A percentile compares a stretch with the other conserved stretches of the same genome.
Conservation (phyloP, 1,140 invertebrate species). For the Augochlora pura region DNA sequence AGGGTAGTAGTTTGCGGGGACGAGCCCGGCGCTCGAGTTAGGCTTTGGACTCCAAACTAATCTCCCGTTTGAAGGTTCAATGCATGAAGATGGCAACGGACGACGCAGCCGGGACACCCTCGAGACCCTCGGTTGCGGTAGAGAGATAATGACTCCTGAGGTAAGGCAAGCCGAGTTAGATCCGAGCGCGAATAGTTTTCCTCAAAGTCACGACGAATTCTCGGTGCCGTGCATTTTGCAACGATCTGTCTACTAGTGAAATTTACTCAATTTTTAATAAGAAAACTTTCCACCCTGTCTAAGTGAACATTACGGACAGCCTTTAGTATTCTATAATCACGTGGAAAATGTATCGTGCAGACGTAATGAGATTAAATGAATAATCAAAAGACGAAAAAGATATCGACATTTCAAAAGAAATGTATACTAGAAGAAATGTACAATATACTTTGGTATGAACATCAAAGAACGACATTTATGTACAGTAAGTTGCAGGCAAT, state of each 20-base stretch:
- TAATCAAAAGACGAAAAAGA: no score
- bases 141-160: conserved; percentile 42
- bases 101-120: conserved; percentile 5
- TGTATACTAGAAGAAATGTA: no score
- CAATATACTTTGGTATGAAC: no score
- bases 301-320: neutral
- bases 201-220: conserved; percentile 35
- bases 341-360: no score
- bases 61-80: conserved; percentile 39
- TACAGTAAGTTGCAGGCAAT: no score
- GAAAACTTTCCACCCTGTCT: conserved; percentile 4
- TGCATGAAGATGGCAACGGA: conserved; percentile 41
- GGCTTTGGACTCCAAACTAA: conserved; percentile 26
- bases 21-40: conserved; percentile 16
- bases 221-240: conserved; percentile 36
- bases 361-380: no score
- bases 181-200: conserved; percentile 37
- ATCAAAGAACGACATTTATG: no score
- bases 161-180: conserved; percentile 33
- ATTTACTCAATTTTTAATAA: conserved; percentile 34
- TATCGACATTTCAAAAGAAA: no score
- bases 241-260: neutral
- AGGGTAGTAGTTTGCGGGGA: neutral
- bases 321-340: neutral
- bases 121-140: conserved; percentile 21